A percentile compares a stretch with the other conserved stretches of the same genome.
These are phyloP conservation scores for Tanaodytes sp. DNA, from an alignment of 2,888 invertebrate species.

Conservation along the genomic window DNA sequence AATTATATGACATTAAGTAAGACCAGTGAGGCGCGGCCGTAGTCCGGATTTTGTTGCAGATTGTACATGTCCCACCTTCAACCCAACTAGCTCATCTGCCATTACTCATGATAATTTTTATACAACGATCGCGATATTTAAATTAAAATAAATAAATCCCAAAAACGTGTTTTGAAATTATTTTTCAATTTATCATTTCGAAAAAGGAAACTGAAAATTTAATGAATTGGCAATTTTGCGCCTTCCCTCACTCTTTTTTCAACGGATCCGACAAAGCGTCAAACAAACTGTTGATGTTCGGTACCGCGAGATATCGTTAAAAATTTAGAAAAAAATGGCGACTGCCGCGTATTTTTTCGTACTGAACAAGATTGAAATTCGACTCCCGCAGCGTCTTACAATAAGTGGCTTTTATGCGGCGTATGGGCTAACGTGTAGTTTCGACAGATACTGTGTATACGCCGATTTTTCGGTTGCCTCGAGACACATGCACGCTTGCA, in stretches of 20 bases:
- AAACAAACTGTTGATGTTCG: slow-evolving; percentile 32
- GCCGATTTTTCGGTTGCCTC: slow-evolving; percentile 45
- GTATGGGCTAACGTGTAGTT: slow-evolving; percentile 43
- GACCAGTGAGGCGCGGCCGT: slow-evolving; percentile 43
- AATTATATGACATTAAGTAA: slow-evolving; percentile 51
- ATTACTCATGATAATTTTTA: no score
- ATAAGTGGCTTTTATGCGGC: slow-evolving; percentile 44
- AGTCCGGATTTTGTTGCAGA: slow-evolving; percentile 43
- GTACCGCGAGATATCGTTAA: slow-evolving; percentile 15
- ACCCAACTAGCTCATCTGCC: slow-evolving; percentile 2
- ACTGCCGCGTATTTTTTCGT: slow-evolving; percentile 20
- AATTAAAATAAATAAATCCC: no score
- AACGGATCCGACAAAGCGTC: no score
- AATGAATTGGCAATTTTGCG: no score
- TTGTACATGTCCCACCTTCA: slow-evolving; percentile 17
- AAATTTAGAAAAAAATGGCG: slow-evolving; percentile 33
- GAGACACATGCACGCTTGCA: slow-evolving; percentile 49
- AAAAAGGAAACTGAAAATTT: no score
- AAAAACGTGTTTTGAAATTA: no score
- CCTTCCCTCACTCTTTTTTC: no score
- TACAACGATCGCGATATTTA: no score
- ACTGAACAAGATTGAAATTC: slow-evolving; percentile 39
- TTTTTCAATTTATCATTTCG: no score
- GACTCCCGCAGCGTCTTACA: slow-evolving; percentile 44
- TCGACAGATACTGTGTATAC: slow-evolving; percentile 48